phyloP scores from a whole-genome alignment of 2,888 invertebrate genomes.

The Andrena haemorrhoa region DNA sequence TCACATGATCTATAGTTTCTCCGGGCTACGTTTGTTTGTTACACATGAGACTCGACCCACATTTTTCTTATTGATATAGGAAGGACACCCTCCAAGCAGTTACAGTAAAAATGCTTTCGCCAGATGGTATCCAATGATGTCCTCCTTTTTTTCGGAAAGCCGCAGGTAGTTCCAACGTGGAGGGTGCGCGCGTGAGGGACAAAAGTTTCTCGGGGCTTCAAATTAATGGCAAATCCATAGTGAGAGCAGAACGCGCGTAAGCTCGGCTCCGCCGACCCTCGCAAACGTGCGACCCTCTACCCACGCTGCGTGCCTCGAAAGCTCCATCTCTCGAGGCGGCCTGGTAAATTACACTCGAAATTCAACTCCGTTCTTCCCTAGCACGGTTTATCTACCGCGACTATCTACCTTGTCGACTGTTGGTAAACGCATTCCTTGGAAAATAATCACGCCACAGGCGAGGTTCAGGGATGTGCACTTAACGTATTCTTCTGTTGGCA shows the following conservation, averaged over 20 bases:
- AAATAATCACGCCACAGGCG: not conserved
- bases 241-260: slow-evolving; percentile 73
- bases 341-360: slow-evolving; percentile 20
- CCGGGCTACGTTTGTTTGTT: not conserved
- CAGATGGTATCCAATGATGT: slow-evolving; percentile 54
- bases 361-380: not conserved
- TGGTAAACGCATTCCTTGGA: slow-evolving; percentile 10
- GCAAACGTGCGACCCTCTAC: slow-evolving; percentile 40
- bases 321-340: slow-evolving; percentile 72
- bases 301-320: slow-evolving; percentile 41
- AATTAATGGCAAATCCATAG: slow-evolving; percentile 84
- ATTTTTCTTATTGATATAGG: slow-evolving; percentile 18
- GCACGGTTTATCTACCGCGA: slow-evolving; percentile 19
- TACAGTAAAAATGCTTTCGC: slow-evolving; percentile 42
- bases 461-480: too few relatives aligned
- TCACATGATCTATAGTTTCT: not conserved
- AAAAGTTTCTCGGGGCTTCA: slow-evolving; percentile 77
- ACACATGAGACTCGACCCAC: not conserved
- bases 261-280: slow-evolving; percentile 64
- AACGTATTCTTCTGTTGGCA: too few relatives aligned
- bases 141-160: slow-evolving; percentile 67
- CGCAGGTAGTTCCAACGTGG: slow-evolving; percentile 73
- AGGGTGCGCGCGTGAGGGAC: slow-evolving; percentile 73
- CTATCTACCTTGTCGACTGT: slow-evolving; percentile 17
- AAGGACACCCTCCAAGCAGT: slow-evolving; percentile 1